Base-by-base conservation (phyloP, 2,797 vertebrate species). In the Kryptopterus vitreolus region DNA sequence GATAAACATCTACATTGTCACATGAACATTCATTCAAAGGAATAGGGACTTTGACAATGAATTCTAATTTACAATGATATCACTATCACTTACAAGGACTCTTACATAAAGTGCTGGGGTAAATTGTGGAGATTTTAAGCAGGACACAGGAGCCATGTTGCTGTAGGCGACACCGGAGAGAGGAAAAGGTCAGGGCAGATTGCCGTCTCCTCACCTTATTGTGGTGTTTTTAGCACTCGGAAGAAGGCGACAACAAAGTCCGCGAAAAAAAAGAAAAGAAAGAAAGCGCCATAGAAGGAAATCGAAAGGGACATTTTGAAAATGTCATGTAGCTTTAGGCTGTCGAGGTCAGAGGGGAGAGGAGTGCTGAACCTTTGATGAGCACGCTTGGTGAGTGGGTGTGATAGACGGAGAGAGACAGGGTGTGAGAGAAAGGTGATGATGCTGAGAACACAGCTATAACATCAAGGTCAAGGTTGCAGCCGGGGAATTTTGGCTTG, bases 291-390 rank as follows among this genome's bases (percentile, higher is more conserved):
- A 48, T n/a, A n/a, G 83, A 70, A 80, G 58, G 63, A 72, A 85
- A 87, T 71, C 76, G 61, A 85, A 84, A 85, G 57, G 78, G 82
- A 86, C 86, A 82, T 85, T 87, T 83, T 82, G 76, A 66, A 88
- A 89, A 87, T 86, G 88, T 88, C 86, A 88, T 78, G 50, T 84
- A 68, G 83, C 88, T 87, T 80, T 79, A 85, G 87, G 87, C 86
- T 73, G 55, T 63, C 80, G 43, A 59, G 71, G 77, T 83, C 79
- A 81, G 77, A 83, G 86, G 81, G 78, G 81, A 61, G 48, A 79
- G 57, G 31, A 83, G 69, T 48, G 71, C 22, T 76, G 79, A 77
- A 84, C 72, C 83, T 87, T 83, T 86, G 77, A 78, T 76, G 76
- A 71, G 78, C 52, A 18, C 77, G 69, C 78, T 83, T 77, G 82